Evolutionary conservation across 2,888 invertebrate species (phyloP).

Genomic region (Autographa gamma): DNA sequence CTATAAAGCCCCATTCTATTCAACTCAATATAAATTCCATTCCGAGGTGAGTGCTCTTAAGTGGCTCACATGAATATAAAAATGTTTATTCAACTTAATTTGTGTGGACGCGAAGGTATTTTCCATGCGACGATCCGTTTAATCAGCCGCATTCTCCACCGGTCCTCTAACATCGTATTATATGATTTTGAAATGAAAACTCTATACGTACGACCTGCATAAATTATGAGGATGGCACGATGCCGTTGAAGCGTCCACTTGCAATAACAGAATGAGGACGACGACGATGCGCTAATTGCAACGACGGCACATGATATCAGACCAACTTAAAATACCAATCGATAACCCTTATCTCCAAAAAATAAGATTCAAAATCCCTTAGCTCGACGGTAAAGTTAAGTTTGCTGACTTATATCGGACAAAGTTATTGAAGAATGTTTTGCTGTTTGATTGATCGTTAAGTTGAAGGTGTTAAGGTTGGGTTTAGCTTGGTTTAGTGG

Average conservation of each 20-base stretch:
- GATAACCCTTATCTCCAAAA: not conserved
- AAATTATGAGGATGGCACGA: constrained; percentile 43
- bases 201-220: constrained; percentile 33
- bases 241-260: constrained; percentile 46
- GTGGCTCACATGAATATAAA: not conserved
- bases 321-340: constrained; percentile 19
- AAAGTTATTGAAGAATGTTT: constrained; percentile 53
- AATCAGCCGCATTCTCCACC: constrained; percentile 28
- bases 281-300: constrained; percentile 66
- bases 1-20: not conserved
- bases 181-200: constrained; percentile 25
- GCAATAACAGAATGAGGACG: constrained; percentile 61
- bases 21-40: constrained; percentile 1
- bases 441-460: constrained; percentile 28
- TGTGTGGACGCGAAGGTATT: not conserved
- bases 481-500: constrained; percentile 18
- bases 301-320: constrained; percentile 55
- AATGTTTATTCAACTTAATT: not conserved
- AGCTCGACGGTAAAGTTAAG: constrained; percentile 25
- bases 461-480: constrained; percentile 10
- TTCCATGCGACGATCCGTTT: constrained; percentile 9
- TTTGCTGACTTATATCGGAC: constrained; percentile 53
- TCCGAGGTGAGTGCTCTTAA: not conserved
- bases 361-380: constrained; percentile 33
- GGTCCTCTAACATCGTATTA: constrained; percentile 1